phyloP scores from a whole-genome alignment of 2,888 invertebrate species.

The Papilio gigon region DNA sequence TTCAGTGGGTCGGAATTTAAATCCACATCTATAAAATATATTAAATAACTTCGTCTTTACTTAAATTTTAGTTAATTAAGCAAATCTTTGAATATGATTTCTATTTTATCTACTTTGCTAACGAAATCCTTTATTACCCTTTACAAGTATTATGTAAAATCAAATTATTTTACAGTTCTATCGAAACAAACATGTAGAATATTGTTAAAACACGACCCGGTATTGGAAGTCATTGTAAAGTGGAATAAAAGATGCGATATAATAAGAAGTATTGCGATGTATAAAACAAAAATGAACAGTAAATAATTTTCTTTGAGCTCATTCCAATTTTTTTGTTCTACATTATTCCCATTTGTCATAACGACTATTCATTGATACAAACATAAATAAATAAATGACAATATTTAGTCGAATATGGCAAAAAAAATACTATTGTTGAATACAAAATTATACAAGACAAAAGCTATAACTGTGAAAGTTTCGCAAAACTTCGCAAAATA shows the following conservation, averaged over 20 bases:
- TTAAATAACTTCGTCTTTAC: too few species aligned
- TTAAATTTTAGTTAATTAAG: too few species aligned
- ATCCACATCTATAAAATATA: too few species aligned
- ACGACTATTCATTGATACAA: not conserved
- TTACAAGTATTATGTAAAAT: too few species aligned
- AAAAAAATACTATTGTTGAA: constrained; percentile 21
- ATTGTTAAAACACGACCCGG: not conserved
- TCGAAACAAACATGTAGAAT: not conserved
- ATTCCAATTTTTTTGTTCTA: constrained; percentile 24
- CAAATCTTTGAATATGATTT: too few species aligned
- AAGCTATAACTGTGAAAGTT: constrained; percentile 32
- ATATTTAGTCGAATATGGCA: not conserved
- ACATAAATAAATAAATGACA: constrained; percentile 8
- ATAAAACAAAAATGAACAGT: constrained; percentile 13
- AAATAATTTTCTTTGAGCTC: not conserved
- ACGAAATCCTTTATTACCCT: too few species aligned
- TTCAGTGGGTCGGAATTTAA: not conserved
- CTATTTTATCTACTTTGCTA: too few species aligned
- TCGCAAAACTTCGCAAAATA: constrained; percentile 33
- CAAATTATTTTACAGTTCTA: not conserved
- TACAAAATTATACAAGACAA: constrained; percentile 32
- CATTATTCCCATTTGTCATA: constrained; percentile 9
- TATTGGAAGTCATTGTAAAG: constrained; percentile 1
- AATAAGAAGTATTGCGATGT: not conserved
- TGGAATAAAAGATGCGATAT: constrained; percentile 9